phyloP scores from a whole-genome alignment of 2,113 vertebrate species.

The Speoplatyrhinus poulsoni region DNA sequence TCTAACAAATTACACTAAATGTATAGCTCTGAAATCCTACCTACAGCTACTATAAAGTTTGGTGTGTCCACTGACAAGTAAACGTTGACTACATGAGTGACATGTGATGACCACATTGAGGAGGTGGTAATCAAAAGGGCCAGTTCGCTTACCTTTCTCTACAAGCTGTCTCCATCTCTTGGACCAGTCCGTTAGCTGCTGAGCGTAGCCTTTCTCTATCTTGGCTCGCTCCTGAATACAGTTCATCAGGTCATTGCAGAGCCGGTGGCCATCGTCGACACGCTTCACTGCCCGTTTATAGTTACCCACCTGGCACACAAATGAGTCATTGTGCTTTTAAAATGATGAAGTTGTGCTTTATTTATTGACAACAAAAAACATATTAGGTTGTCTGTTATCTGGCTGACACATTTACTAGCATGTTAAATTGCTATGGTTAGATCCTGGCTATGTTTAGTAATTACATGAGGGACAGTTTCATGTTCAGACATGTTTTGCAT shows the following conservation, averaged over 20 bases:
- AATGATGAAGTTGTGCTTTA: no score
- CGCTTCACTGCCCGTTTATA: constrained; percentile 96
- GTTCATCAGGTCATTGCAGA: constrained; percentile 96
- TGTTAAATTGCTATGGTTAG: no score
- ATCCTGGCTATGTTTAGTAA: no score
- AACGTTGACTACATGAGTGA: neutral
- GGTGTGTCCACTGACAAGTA: neutral
- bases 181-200: constrained; percentile 96
- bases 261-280: constrained; percentile 91
- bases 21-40: neutral
- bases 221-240: constrained; percentile 97
- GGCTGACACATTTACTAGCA: no score
- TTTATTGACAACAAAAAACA: no score
- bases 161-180: constrained; percentile 95
- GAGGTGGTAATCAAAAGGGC: neutral
- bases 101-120: neutral
- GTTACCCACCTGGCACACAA: constrained; percentile 85
- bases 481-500: no score
- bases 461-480: no score
- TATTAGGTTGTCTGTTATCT: no score
- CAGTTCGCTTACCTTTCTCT: constrained; percentile 83
- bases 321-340: neutral
- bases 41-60: neutral
- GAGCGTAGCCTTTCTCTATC: constrained; percentile 92
- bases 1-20: no score